Conservation (phyloP, 2,888 invertebrate species). For the Campoplex capitator region DNA sequence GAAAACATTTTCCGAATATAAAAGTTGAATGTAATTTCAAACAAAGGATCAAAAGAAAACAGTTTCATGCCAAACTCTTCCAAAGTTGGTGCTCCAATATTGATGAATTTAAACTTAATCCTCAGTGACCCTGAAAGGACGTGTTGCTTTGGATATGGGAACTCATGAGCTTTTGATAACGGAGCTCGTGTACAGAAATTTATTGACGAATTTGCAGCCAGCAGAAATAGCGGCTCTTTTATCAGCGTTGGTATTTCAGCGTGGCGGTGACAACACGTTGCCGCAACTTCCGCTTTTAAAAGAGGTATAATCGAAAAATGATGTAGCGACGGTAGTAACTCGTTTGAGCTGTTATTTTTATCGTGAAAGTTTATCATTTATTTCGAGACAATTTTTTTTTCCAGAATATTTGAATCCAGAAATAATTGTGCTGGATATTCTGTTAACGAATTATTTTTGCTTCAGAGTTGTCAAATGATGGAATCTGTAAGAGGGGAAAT, state of each 20-base stretch:
- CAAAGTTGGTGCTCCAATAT: too few relatives aligned
- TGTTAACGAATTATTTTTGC: neutral
- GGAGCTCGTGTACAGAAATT: slow-evolving; percentile 96
- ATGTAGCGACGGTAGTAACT: neutral
- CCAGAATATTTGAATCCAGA: neutral
- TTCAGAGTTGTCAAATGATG: slow-evolving; percentile 90
- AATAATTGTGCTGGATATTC: too few relatives aligned
- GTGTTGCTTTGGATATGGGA: slow-evolving; percentile 94
- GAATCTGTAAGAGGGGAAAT: slow-evolving; percentile 89
- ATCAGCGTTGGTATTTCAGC: slow-evolving; percentile 97
- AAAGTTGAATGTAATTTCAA: neutral
- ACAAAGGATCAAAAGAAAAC: too few relatives aligned
- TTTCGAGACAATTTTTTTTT: neutral
- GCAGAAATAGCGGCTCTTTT: slow-evolving; percentile 97
- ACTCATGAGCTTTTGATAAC: slow-evolving; percentile 96
- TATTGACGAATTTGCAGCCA: slow-evolving; percentile 93
- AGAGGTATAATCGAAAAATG: slow-evolving; percentile 82
- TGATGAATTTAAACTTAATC: slow-evolving; percentile 66
- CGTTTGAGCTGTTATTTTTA: neutral
- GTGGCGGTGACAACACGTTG: slow-evolving; percentile 87
- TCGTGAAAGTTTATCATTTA: neutral
- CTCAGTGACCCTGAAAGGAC: slow-evolving; percentile 91
- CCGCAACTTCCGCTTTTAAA: slow-evolving; percentile 86
- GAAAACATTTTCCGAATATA: neutral
- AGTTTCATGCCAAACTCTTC: too few relatives aligned